Conservation (phyloP, 2,113 vertebrate genomes). For the Upupa epops region DNA sequence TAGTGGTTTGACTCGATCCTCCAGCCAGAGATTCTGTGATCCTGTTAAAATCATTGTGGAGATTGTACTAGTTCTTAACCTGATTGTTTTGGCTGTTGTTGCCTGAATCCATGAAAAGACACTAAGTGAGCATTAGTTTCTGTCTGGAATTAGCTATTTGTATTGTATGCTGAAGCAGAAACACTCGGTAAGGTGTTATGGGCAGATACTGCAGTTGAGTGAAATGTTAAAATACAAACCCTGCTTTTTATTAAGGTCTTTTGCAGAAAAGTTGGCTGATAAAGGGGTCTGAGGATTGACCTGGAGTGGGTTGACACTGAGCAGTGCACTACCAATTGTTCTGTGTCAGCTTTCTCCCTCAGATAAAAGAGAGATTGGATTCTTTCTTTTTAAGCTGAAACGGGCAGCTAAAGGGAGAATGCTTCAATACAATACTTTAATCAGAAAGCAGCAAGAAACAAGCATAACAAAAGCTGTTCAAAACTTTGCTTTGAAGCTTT, state of each 20-base stretch:
- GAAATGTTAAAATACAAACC: not conserved
- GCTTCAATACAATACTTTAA: slow-evolving; percentile 13
- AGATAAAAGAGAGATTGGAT: not conserved
- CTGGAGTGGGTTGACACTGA: not conserved
- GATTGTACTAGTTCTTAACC: not conserved
- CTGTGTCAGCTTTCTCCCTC: not conserved
- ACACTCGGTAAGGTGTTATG: not conserved
- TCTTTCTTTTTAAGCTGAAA: slow-evolving; percentile 8
- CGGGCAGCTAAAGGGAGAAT: not conserved
- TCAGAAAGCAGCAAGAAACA: slow-evolving; percentile 7
- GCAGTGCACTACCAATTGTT: not conserved
- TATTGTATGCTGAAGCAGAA: not conserved
- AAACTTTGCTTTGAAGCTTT: slow-evolving; percentile 55
- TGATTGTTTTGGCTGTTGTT: not conserved
- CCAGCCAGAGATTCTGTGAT: not conserved
- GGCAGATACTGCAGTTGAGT: not conserved
- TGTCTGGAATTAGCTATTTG: not conserved
- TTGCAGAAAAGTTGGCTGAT: not conserved
- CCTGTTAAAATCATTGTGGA: not conserved
- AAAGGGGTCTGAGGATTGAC: slow-evolving; percentile 18
- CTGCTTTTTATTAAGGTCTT: not conserved
- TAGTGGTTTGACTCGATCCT: no score
- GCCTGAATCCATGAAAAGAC: not conserved
- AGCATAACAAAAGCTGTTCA: slow-evolving; percentile 22
- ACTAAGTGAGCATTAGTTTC: not conserved